phyloP scores from a whole-genome alignment of 2,888 invertebrate genomes.

The Agrotis exclamationis region DNA sequence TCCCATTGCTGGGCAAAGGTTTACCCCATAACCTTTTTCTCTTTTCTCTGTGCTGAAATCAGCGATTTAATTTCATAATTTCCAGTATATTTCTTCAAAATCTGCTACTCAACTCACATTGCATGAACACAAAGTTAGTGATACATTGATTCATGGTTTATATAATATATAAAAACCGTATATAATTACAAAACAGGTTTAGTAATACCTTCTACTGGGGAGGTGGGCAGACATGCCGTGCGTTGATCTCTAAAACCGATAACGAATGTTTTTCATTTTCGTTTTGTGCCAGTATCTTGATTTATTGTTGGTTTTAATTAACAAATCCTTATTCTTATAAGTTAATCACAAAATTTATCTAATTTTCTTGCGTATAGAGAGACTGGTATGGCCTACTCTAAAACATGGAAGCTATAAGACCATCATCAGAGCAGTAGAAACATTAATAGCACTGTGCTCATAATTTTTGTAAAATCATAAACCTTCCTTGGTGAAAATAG shows the following conservation, averaged over 20 bases:
- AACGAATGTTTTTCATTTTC: constrained; percentile 65
- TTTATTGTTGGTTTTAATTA: constrained; percentile 13
- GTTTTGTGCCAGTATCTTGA: constrained; percentile 34
- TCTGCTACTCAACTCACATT: neutral
- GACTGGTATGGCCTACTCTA: too few relatives aligned
- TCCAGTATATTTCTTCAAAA: neutral
- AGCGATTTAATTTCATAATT: neutral
- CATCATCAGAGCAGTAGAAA: too few relatives aligned
- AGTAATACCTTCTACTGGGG: constrained; percentile 63
- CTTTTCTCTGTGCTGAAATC: too few relatives aligned
- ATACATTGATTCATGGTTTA: constrained; percentile 64
- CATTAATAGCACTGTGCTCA: too few relatives aligned
- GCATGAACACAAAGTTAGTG: constrained; percentile 44
- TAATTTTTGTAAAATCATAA: too few relatives aligned
- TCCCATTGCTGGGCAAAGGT: too few relatives aligned
- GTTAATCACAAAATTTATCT: too few relatives aligned
- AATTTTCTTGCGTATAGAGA: too few relatives aligned
- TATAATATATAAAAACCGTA: constrained; percentile 49
- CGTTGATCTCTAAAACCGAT: constrained; percentile 77
- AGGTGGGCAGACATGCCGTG: constrained; percentile 65
- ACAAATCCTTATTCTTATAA: neutral
- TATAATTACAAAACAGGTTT: constrained; percentile 57
- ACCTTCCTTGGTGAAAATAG: neutral
- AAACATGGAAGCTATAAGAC: too few relatives aligned
- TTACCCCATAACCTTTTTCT: too few relatives aligned